Conservation (phyloP, 1,140 invertebrate species). For the Drosophila pseudoananassae region DNA sequence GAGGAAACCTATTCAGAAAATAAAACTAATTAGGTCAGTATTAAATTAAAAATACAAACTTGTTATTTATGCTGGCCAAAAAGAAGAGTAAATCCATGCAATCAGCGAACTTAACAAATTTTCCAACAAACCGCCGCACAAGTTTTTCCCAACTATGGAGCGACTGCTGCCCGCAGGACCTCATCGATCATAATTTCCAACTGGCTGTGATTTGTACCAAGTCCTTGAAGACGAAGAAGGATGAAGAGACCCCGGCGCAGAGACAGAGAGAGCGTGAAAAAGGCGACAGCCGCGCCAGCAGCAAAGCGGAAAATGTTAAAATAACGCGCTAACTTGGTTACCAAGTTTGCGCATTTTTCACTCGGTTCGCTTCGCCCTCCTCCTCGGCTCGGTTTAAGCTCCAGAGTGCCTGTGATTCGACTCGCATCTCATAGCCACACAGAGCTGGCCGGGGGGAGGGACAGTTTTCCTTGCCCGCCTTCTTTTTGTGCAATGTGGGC, state of each 20-base stretch:
- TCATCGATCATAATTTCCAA: conserved; percentile 79
- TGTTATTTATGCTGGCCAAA: neutral
- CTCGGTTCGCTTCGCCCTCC: conserved; percentile 54
- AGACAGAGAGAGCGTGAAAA: conserved; percentile 46
- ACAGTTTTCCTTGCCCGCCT: conserved; percentile 45
- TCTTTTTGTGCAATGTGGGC: conserved; percentile 76
- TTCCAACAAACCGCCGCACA: conserved; percentile 65
- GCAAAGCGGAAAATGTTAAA: conserved; percentile 80
- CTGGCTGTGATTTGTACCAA: conserved; percentile 76
- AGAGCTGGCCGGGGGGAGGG: neutral
- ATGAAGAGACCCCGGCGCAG: conserved; percentile 5
- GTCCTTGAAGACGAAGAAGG: conserved; percentile 58
- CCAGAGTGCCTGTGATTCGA: conserved; percentile 39
- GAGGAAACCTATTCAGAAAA: neutral
- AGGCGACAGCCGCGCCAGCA: conserved; percentile 59
- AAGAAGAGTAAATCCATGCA: conserved; percentile 36
- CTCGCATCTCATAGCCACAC: conserved; percentile 38
- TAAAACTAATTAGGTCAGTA: neutral
- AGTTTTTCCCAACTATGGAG: conserved; percentile 39
- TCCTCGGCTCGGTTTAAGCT: neutral
- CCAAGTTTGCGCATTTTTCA: conserved; percentile 82
- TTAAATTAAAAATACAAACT: neutral
- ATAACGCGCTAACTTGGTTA: conserved; percentile 83
- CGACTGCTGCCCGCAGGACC: conserved; percentile 49
- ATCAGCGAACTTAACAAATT: conserved; percentile 78